A percentile compares a stretch with the other conserved stretches of the same genome.
Conservation (phyloP, 35 echinoderm and acorn worm genomes). For the Ophioderma brevispina region DNA sequence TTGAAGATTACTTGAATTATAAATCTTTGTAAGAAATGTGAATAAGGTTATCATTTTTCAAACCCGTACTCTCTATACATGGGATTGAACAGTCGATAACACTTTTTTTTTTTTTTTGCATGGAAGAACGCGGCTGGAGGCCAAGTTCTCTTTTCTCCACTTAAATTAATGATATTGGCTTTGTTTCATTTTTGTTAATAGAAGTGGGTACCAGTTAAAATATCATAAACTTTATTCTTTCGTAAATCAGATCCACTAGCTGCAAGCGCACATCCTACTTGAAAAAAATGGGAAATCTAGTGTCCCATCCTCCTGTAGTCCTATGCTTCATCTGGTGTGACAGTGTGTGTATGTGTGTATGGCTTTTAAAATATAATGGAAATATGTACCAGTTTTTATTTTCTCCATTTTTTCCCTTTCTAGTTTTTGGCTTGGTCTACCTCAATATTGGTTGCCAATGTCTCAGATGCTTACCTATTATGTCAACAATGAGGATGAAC, state of each 20-base stretch:
- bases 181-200: too few species aligned
- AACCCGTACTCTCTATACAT: too few species aligned
- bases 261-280: background rate
- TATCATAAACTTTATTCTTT: too few species aligned
- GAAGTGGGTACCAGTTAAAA: too few species aligned
- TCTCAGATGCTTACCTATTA: conserved; percentile 80
- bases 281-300: background rate
- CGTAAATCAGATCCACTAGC: background rate
- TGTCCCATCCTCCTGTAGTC: background rate
- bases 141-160: too few species aligned
- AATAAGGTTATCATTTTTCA: too few species aligned
- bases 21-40: too few species aligned
- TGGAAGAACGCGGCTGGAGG: too few species aligned
- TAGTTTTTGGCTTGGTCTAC: conserved; percentile 17
- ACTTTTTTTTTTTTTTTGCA: too few species aligned
- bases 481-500: conserved; percentile 64
- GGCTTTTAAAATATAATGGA: background rate
- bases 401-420: background rate
- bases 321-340: background rate
- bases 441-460: conserved; percentile 85
- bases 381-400: background rate
- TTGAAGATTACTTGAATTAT: too few species aligned
- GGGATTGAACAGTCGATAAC: too few species aligned
- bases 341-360: background rate
- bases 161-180: too few species aligned